Evolutionary conservation across 1,140 invertebrate species (phyloP).

Genomic region (Artemia franciscana): DNA sequence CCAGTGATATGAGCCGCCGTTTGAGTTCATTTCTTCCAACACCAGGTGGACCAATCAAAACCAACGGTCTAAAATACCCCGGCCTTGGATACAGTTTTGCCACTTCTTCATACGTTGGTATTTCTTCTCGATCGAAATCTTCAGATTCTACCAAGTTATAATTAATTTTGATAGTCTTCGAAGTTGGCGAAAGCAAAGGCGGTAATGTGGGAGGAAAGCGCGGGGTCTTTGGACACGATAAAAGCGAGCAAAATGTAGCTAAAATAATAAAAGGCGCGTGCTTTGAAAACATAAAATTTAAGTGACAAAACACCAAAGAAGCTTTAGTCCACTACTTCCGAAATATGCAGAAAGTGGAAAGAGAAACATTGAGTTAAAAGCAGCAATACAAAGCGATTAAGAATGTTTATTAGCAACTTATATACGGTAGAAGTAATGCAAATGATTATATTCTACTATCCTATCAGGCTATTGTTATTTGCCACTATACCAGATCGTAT

Average conservation of each 20-base stretch:
- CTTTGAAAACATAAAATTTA: too few relatives aligned
- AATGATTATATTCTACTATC: too few relatives aligned
- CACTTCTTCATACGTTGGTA: slow-evolving; percentile 87
- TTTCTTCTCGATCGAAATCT: slow-evolving; percentile 75
- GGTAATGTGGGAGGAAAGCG: not conserved
- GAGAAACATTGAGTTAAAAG: too few relatives aligned
- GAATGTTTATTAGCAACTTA: too few relatives aligned
- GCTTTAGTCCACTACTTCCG: too few relatives aligned
- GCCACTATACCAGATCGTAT: too few relatives aligned
- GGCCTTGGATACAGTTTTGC: slow-evolving; percentile 68
- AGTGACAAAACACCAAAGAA: too few relatives aligned
- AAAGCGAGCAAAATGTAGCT: not conserved
- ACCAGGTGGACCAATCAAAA: slow-evolving; percentile 81
- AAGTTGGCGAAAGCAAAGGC: not conserved
- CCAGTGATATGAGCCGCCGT: slow-evolving; percentile 54
- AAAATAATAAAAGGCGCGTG: not conserved
- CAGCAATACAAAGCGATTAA: too few relatives aligned
- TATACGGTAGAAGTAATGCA: too few relatives aligned
- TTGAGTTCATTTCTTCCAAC: slow-evolving; percentile 84
- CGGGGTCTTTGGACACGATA: not conserved
- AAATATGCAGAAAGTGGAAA: too few relatives aligned
- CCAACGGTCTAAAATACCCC: slow-evolving; percentile 59
- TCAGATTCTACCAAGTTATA: slow-evolving; percentile 81
- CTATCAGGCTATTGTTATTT: too few relatives aligned
- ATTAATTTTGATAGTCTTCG: slow-evolving; percentile 57